Evolutionary conservation across 1,140 invertebrate species (phyloP), one percentile per base, ranked within the genome.

Genomic region (Ceratosolen solmsi): DNA sequence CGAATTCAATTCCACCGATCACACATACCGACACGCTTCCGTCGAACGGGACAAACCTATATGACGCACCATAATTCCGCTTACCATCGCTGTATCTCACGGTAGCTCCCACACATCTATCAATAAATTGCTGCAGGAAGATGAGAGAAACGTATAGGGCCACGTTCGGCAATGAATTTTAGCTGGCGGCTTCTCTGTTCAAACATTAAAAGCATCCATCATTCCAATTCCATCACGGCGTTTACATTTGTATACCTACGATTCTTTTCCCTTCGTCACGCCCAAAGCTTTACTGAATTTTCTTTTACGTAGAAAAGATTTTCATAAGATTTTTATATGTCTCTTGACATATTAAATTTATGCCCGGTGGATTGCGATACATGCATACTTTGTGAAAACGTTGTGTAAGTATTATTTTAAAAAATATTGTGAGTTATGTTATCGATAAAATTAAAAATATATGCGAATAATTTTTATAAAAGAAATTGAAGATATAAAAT

Each of bases 201-300:
- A 30, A 70, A 70, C 80, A 58, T 58, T 76, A 68, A 81, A 76
- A 27, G 13, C 73, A 81, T 81, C 60, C 73, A 70, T 81, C 80
- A 81, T 58, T 68, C 58, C n/a, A 11, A 46, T 80, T 71, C 77
- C 51, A 68, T 65, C 36, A 1, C 13, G 20, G 1, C 25, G 20
- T 20, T 51, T 72, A 33, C 2, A 51, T 51, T 30, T 25, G 2
- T 17, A 25, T 72, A 20, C 1, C 65, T 41, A 27, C n/a, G 27
- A 2, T 72, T 17, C 27, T 25, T 49, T 2, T 36, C 54, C 25
- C 46, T 8, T 30, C 41, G 15, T 8, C 4, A 8, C 25, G 3
- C 41, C 41, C 41, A 46, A 13, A 46, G 41, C 13, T 46, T 49
- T 46, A 20, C 7, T 27, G 25, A 33, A 51, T 9, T 51, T 51